These are phyloP conservation scores for Phainopepla nitens DNA, from an alignment of 2,113 vertebrate species.

Conservation along the genomic window DNA sequence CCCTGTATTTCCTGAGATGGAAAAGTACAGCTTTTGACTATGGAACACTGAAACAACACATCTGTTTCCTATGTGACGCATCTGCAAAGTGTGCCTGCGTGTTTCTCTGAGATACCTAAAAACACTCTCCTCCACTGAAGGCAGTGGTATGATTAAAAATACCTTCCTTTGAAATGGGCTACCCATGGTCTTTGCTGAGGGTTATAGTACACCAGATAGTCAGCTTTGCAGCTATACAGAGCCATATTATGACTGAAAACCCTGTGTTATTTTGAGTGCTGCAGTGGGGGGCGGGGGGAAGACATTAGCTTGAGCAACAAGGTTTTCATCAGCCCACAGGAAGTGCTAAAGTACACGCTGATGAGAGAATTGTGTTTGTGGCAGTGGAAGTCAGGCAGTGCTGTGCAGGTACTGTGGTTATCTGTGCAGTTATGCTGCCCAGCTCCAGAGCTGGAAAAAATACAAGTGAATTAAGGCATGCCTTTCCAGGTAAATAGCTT, in stretches of 20 bases:
- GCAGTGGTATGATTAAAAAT: background rate
- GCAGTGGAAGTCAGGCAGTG: background rate
- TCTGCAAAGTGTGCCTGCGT: background rate
- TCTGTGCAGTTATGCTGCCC: background rate
- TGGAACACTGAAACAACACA: background rate
- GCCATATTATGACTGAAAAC: background rate
- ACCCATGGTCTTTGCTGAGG: background rate
- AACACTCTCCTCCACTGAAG: background rate
- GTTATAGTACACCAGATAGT: background rate
- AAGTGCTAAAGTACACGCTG: slow-evolving; percentile 35
- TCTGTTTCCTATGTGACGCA: slow-evolving; percentile 4
- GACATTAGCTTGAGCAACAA: background rate
- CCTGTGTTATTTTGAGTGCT: background rate
- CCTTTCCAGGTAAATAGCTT: background rate
- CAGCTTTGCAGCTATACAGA: background rate
- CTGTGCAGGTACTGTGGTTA: background rate
- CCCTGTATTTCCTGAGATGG: background rate
- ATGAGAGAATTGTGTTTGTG: slow-evolving; percentile 19
- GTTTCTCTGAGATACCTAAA: background rate
- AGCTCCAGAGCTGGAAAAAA: background rate
- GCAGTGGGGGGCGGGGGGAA: background rate
- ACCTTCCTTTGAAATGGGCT: background rate
- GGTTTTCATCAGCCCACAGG: slow-evolving; percentile 44
- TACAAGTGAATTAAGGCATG: background rate
- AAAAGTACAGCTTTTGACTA: slow-evolving; percentile 10